A percentile compares a stretch with the other conserved stretches of the same genome.
Evolutionary conservation across 2,888 invertebrate species (phyloP).

Genomic region (Archips crataeganus): DNA sequence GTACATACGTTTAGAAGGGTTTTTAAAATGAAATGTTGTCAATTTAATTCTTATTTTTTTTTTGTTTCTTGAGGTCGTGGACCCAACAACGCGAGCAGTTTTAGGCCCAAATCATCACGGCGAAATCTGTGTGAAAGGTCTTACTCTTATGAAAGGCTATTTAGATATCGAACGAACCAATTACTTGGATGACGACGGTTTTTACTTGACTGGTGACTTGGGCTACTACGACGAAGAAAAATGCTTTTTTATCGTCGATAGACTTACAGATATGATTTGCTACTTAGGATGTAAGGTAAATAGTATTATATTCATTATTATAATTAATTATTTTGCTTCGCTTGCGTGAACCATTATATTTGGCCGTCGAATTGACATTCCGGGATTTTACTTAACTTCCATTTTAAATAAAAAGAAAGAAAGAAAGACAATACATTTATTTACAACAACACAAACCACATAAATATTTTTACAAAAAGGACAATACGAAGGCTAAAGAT

Average conservation of each 20-base stretch:
- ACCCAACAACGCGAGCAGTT: slow-evolving; percentile 5
- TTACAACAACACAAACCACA: too few relatives aligned
- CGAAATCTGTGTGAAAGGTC: slow-evolving; percentile 33
- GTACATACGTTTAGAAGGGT: too few relatives aligned
- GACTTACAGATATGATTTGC: slow-evolving; percentile 20
- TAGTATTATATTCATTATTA: background rate
- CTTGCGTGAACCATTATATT: too few relatives aligned
- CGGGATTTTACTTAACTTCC: too few relatives aligned
- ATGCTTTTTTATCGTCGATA: slow-evolving; percentile 28
- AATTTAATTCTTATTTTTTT: too few relatives aligned
- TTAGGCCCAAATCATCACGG: slow-evolving; percentile 33
- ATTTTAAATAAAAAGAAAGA: too few relatives aligned
- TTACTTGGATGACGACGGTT: slow-evolving; percentile 30
- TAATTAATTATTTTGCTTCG: background rate
- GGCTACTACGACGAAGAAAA: slow-evolving; percentile 33
- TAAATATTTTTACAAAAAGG: too few relatives aligned
- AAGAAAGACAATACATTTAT: too few relatives aligned
- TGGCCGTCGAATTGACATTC: too few relatives aligned
- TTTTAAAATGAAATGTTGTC: too few relatives aligned
- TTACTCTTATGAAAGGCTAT: slow-evolving; percentile 26
- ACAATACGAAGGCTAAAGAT: too few relatives aligned
- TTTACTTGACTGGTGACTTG: slow-evolving; percentile 34
- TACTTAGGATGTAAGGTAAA: background rate
- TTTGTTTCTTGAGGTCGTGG: slow-evolving; percentile 21
- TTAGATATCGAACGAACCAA: slow-evolving; percentile 11